A percentile compares a stretch with the other conserved stretches of the same genome.
phyloP scores from a whole-genome alignment of 2,113 vertebrate genomes.

The Hippolais icterina region DNA sequence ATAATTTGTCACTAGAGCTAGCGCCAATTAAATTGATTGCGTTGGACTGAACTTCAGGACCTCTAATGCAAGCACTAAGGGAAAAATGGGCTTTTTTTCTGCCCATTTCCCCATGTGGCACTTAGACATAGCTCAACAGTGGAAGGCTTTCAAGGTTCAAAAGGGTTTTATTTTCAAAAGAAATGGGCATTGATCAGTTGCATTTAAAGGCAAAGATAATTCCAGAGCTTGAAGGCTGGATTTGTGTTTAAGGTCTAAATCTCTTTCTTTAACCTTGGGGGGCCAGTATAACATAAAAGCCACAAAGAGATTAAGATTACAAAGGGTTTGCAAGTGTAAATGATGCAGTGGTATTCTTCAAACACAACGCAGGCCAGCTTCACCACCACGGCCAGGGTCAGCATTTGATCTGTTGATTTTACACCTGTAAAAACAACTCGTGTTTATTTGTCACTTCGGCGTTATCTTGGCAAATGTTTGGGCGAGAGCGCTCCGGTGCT shows the following conservation, averaged over 20 bases:
- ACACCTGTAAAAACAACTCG: constrained; percentile 81
- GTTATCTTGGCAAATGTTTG: constrained; percentile 73
- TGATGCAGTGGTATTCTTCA: constrained; percentile 78
- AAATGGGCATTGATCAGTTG: constrained; percentile 89
- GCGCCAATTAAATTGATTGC: constrained; percentile 96
- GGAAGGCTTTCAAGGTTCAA: constrained; percentile 94
- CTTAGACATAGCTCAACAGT: constrained; percentile 83
- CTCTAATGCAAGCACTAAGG: constrained; percentile 86
- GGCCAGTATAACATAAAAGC: constrained; percentile 82
- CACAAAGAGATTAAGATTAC: constrained; percentile 85
- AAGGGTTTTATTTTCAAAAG: constrained; percentile 98
- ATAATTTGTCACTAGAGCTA: constrained; percentile 94
- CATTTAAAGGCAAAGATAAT: constrained; percentile 89
- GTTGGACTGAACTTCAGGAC: constrained; percentile 90
- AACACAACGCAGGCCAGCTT: constrained; percentile 67
- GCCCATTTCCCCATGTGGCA: constrained; percentile 83
- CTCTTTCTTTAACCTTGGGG: constrained; percentile 84
- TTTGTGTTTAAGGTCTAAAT: constrained; percentile 89
- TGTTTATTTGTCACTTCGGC: constrained; percentile 77
- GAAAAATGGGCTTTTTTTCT: constrained; percentile 85
- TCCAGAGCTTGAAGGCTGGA: constrained; percentile 85
- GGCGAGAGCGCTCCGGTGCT: constrained; percentile 34
- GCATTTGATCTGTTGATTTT: constrained; percentile 81
- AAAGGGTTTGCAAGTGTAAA: constrained; percentile 82
- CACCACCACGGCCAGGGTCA: constrained; percentile 66